These are phyloP conservation scores for Phasia obesa DNA, from an alignment of 2,888 invertebrate genomes.

Conservation along the genomic window DNA sequence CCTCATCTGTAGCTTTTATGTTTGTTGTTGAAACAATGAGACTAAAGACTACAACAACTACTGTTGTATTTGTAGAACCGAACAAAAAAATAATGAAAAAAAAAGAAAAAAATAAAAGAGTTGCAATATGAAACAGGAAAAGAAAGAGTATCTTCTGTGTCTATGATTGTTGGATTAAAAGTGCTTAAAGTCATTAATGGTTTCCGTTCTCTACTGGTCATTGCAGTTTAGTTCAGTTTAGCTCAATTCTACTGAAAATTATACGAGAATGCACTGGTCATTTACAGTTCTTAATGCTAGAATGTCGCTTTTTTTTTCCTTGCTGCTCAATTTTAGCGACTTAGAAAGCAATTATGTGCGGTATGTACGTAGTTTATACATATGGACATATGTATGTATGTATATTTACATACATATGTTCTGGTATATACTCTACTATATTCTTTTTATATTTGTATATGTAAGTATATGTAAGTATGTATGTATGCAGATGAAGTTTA, in stretches of 20 bases:
- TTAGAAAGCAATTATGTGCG: slow-evolving; percentile 53
- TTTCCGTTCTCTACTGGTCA: slow-evolving; percentile 60
- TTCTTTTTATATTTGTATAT: background rate
- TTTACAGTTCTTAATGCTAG: slow-evolving; percentile 46
- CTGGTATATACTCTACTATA: background rate
- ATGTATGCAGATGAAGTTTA: slow-evolving; percentile 1
- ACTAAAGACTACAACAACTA: background rate
- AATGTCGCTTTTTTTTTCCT: slow-evolving; percentile 25
- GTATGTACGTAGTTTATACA: too few relatives aligned
- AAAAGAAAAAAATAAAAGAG: slow-evolving; percentile 18
- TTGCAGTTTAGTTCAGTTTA: slow-evolving; percentile 37
- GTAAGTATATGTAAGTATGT: background rate
- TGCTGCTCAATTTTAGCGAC: slow-evolving; percentile 1
- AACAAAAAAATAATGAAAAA: slow-evolving; percentile 22
- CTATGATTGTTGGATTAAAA: slow-evolving; percentile 69
- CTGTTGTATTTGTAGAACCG: background rate
- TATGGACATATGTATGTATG: background rate
- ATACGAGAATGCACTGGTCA: slow-evolving; percentile 41
- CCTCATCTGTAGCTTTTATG: slow-evolving; percentile 61
- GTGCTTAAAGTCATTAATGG: slow-evolving; percentile 71
- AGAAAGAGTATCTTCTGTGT: slow-evolving; percentile 39
- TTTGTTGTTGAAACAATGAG: slow-evolving; percentile 27
- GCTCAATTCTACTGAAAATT: slow-evolving; percentile 6
- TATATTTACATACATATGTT: background rate
- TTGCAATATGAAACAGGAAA: slow-evolving; percentile 21